Evolutionary conservation across 2,888 invertebrate species (phyloP), one percentile per base, ranked within the genome.

Genomic region (Melangyna quadrimaculata): DNA sequence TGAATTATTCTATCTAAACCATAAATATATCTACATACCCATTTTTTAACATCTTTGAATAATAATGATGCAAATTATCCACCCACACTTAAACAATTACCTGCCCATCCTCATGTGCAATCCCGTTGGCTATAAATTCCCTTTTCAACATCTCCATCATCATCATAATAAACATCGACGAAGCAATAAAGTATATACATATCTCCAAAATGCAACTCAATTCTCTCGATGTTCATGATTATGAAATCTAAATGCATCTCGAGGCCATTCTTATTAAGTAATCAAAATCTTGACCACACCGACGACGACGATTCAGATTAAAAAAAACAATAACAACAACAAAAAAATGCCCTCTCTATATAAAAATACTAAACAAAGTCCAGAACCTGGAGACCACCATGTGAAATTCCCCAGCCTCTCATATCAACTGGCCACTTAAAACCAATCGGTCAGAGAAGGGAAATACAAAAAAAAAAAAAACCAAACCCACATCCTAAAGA

Each of bases 221-320:
- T 80, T 17, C 43, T 6, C 63, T 67, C 72, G 63, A 73, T 72
- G 75, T 19, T 67, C 73, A 73, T 55, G 77, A 69, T 86, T 86
- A 81, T 86, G 80, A 78, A 73, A 70, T 70, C 81, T 78, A 78
- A 81, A 86, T 73, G 86, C 86, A 81, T 86, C 86, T 86, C 24
- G 70, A 22, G 81, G 86, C 81, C 7, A 69, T 78, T 81, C 86
- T 86, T 86, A 86, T 86, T 86, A 86, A 86, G 86, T 70, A 86
- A 86, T 86, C 86, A 86, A 81, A 86, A 86, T 86, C 86, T 86
- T 86, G 86, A 73, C 86, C 86, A 86, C 86, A 81, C 86, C 69
- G 77, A 79, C 70, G 83, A 51, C 65, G 22, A 48, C 29, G 19
- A 72, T 48, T 72, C 27, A 37, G 27, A 3, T 22, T 12, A 14